Evolutionary conservation across 2,888 invertebrate species (phyloP), one percentile per base, ranked within the genome.

Genomic region (Platypus cylindrus): DNA sequence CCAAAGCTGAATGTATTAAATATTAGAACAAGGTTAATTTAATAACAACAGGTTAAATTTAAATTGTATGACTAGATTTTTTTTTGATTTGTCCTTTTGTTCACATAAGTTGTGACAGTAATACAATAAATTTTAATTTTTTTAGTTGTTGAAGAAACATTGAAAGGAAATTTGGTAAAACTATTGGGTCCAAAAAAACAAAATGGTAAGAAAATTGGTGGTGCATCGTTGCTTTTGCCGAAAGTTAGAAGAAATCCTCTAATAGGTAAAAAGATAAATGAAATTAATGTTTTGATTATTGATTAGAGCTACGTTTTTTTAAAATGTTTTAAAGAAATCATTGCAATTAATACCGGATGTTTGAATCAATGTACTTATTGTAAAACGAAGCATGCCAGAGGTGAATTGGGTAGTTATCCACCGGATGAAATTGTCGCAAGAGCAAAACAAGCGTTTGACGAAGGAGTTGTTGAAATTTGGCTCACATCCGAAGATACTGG

Each of bases 331-430:
- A 8, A 9, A 41, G 98, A 98, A 68, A 98, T 98, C 36, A 93
- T 95, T 38, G 79, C 94, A 0, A 89, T 95, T 29, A 94, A 90
- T 59, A 90, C 93, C 0, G 94, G 94, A 0, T 98, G 98, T 51
- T 65, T 98, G 2, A 98, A 98, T 65, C 91, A 94, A 53, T 98
- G 98, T 59, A 95, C 97, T 0, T 98, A 98, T 55, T 98, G 97
- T 57, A 98, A 97, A 63, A 97, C 95, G 0, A 95, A 94, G 56
- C 93, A 94, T 59, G 97, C 97, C 0, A 64, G 98, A 31, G 98
- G 98, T 0, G 90, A 95, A 55, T 62, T 98, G n/a, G 93, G 43
- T 13, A 94, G 93, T 55, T 95, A 95, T 58, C 75, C 78, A 0
- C 82, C 87, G 0, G 81, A 83, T 30, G 87, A 94, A 59, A 91